These are phyloP conservation scores for Drosophila micromelanica DNA, from an alignment of 1,140 invertebrate genomes.

Conservation along the genomic window DNA sequence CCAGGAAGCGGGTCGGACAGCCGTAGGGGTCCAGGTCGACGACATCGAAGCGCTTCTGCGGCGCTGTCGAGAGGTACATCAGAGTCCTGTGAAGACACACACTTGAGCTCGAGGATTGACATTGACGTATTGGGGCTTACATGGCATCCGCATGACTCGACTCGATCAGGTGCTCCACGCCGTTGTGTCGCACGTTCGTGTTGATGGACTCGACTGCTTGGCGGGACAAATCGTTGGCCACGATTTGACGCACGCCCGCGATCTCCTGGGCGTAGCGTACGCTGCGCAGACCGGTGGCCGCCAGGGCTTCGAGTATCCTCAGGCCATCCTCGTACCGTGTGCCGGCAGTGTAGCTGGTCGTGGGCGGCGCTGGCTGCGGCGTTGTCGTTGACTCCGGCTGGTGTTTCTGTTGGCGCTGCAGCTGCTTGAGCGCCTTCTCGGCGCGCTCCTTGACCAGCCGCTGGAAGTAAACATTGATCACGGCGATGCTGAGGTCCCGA, in stretches of 20 bases:
- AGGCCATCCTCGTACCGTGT: conserved; percentile 86
- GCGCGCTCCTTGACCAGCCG: conserved; percentile 72
- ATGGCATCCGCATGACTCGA: conserved; percentile 92
- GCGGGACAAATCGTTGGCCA: conserved; percentile 97
- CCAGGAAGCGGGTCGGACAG: conserved; percentile 96
- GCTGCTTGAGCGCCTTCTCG: conserved; percentile 64
- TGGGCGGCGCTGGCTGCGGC: not conserved
- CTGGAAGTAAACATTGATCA: conserved; percentile 87
- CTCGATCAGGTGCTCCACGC: conserved; percentile 90
- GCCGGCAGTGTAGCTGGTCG: conserved; percentile 48
- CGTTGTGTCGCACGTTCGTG: conserved; percentile 92
- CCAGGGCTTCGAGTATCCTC: conserved; percentile 95
- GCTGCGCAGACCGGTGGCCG: conserved; percentile 95
- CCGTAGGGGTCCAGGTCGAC: conserved; percentile 99
- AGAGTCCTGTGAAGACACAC: conserved; percentile 86
- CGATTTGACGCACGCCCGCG: conserved; percentile 90
- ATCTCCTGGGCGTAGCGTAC: conserved; percentile 98
- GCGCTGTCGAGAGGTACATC: conserved; percentile 91
- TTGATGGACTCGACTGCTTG: conserved; percentile 94
- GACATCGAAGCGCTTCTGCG: conserved; percentile 91
- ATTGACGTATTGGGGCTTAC: conserved; percentile 85
- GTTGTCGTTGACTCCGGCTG: not conserved
- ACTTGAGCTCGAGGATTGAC: too few species aligned
- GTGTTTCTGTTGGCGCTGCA: conserved; percentile 42
- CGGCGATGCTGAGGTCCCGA: conserved; percentile 93